phyloP scores from a whole-genome alignment of 1,140 invertebrate genomes.

The Procambarus virginalis region DNA sequence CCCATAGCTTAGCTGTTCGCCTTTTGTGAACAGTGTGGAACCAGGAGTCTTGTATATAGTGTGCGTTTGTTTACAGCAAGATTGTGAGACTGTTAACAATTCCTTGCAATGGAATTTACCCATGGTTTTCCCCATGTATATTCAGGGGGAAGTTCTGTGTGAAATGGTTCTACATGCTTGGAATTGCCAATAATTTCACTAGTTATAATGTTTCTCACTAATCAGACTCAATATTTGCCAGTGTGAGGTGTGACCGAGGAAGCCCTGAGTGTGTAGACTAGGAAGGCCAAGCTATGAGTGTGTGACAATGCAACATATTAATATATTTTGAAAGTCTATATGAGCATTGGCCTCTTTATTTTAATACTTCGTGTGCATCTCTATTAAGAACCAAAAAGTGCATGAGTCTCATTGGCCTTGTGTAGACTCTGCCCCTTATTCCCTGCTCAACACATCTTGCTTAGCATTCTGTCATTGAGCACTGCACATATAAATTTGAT shows the following conservation, averaged over 20 bases:
- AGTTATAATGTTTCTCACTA: slow-evolving; percentile 62
- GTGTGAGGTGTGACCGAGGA: slow-evolving; percentile 68
- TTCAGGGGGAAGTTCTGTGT: background rate
- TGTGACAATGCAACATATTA: slow-evolving; percentile 65
- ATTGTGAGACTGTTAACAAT: slow-evolving; percentile 9
- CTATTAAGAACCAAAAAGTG: slow-evolving; percentile 54
- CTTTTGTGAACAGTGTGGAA: slow-evolving; percentile 67
- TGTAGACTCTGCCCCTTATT: slow-evolving; percentile 64
- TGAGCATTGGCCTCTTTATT: slow-evolving; percentile 64
- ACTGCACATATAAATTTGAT: slow-evolving; percentile 54
- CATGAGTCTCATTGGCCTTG: slow-evolving; percentile 64
- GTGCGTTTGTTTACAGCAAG: slow-evolving; percentile 58
- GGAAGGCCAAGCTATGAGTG: slow-evolving; percentile 67
- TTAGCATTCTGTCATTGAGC: slow-evolving; percentile 63
- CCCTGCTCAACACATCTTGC: slow-evolving; percentile 57
- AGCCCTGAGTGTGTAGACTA: slow-evolving; percentile 67
- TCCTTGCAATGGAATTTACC: background rate
- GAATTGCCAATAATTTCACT: slow-evolving; percentile 34
- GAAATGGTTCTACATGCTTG: background rate
- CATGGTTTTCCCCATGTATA: slow-evolving; percentile 1
- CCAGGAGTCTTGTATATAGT: slow-evolving; percentile 68
- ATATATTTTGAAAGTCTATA: slow-evolving; percentile 65
- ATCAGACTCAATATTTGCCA: slow-evolving; percentile 66
- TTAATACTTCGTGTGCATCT: slow-evolving; percentile 63
- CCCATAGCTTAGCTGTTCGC: slow-evolving; percentile 59